Conservation (phyloP, 1,140 invertebrate species). For the Drosophila navojoa region DNA sequence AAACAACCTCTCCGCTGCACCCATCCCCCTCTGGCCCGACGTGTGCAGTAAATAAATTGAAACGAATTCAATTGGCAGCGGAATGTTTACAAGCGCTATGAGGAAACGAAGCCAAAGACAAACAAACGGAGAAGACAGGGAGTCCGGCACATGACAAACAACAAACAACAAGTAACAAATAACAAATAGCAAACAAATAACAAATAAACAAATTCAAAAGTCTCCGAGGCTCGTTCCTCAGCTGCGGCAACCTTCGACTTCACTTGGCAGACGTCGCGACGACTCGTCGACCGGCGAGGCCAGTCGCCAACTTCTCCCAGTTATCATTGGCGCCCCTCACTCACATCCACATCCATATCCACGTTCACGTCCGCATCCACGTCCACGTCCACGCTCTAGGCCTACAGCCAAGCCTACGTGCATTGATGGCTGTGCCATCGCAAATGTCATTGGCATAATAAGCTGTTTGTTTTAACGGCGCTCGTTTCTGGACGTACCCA, state of each 20-base stretch:
- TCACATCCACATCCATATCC: conserved; percentile 6
- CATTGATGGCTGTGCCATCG: conserved; percentile 11
- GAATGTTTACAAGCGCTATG: conserved; percentile 60
- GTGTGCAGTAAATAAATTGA: conserved; percentile 77
- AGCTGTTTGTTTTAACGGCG: conserved; percentile 82
- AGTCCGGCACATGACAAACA: conserved; percentile 32
- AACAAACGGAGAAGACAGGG: conserved; percentile 54
- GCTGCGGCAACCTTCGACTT: background rate
- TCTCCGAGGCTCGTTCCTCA: conserved; percentile 44
- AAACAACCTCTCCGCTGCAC: conserved; percentile 57
- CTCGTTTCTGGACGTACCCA: conserved; percentile 49
- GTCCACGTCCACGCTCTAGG: background rate
- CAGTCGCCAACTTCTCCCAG: conserved; percentile 51
- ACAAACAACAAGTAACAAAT: conserved; percentile 29
- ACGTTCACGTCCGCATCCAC: background rate
- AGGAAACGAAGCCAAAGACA: conserved; percentile 46
- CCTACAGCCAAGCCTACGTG: conserved; percentile 1
- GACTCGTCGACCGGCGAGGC: conserved; percentile 7
- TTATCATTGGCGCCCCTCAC: conserved; percentile 67
- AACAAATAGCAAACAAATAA: conserved; percentile 69
- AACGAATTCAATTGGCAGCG: conserved; percentile 79
- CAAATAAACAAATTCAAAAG: conserved; percentile 76
- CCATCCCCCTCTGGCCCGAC: conserved; percentile 7
- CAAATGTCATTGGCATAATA: conserved; percentile 78
- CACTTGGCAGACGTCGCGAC: background rate